Conservation (phyloP, 2,113 vertebrate species). For the Hirundichthys speculiger region DNA sequence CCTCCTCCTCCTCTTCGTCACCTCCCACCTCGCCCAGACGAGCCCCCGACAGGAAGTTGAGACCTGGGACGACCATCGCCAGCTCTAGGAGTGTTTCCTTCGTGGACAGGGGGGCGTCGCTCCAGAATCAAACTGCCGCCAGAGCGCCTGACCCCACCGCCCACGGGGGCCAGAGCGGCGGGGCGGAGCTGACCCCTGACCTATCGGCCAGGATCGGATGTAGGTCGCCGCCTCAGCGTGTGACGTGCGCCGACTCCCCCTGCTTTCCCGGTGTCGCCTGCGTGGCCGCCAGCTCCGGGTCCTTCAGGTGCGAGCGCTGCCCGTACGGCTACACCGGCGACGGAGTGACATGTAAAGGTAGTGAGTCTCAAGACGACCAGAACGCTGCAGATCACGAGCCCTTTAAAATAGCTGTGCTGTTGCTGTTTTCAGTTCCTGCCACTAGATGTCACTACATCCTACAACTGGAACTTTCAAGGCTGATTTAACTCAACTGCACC, state of each 20-base stretch:
- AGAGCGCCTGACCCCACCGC: constrained; percentile 38
- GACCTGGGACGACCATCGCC: constrained; percentile 36
- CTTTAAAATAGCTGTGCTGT: no score
- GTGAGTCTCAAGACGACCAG: no score
- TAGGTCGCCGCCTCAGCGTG: constrained; percentile 21
- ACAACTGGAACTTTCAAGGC: no score
- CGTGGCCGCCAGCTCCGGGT: constrained; percentile 72
- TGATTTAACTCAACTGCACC: no score
- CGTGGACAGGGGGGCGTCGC: constrained; percentile 40
- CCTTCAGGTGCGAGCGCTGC: constrained; percentile 82
- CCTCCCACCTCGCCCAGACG: constrained; percentile 43
- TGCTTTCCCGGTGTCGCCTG: constrained; percentile 87
- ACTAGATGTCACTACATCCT: no score
- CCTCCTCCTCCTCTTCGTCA: constrained; percentile 42
- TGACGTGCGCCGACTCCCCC: constrained; percentile 79
- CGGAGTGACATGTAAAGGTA: constrained; percentile 87
- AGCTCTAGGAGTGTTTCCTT: constrained; percentile 31
- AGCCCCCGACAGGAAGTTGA: constrained; percentile 23
- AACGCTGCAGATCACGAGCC: no score
- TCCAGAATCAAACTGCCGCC: constrained; percentile 37
- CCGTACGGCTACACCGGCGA: constrained; percentile 86
- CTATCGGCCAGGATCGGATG: constrained; percentile 15
- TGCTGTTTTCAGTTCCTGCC: no score
- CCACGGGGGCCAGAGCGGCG: constrained; percentile 33
- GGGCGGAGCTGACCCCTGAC: constrained; percentile 50